phyloP scores from a whole-genome alignment of 1,140 invertebrate species.

The Cylas formicarius region DNA sequence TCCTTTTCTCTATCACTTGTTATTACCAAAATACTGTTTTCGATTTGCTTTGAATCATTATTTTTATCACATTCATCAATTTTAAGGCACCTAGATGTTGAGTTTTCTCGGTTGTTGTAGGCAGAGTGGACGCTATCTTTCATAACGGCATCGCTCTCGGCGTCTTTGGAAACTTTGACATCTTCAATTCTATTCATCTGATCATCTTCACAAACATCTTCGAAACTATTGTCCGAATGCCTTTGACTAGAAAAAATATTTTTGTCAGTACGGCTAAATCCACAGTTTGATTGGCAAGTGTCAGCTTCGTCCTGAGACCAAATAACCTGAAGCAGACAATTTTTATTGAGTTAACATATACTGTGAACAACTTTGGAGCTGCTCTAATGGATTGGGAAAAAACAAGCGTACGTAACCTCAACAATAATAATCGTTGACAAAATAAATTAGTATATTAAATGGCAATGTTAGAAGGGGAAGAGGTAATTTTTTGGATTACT shows the following conservation, averaged over 20 bases:
- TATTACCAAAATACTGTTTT: too few species aligned
- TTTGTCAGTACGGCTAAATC: constrained; percentile 15
- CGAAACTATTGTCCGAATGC: constrained; percentile 7
- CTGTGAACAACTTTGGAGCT: too few species aligned
- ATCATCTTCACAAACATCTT: constrained; percentile 1
- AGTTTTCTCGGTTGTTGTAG: background rate
- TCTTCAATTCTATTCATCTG: constrained; percentile 1
- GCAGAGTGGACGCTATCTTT: background rate
- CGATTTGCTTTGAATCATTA: too few species aligned
- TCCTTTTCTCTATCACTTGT: too few species aligned
- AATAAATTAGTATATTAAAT: too few species aligned
- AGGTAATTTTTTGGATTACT: too few species aligned
- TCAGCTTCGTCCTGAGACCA: constrained; percentile 39
- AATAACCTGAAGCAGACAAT: constrained; percentile 19
- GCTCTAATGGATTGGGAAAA: too few species aligned
- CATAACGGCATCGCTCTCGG: background rate
- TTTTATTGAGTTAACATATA: too few species aligned
- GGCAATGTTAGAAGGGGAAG: too few species aligned
- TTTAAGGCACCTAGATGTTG: background rate
- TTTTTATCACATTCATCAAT: too few species aligned
- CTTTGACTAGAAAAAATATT: constrained; percentile 36
- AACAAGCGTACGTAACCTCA: too few species aligned
- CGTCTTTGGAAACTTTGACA: background rate
- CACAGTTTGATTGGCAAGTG: constrained; percentile 22
- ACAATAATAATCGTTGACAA: too few species aligned